A percentile compares a stretch with the other conserved stretches of the same genome.
phyloP scores from a whole-genome alignment of 53 echinoderm and acorn worm species.

The Mesocentrotus franciscanus region DNA sequence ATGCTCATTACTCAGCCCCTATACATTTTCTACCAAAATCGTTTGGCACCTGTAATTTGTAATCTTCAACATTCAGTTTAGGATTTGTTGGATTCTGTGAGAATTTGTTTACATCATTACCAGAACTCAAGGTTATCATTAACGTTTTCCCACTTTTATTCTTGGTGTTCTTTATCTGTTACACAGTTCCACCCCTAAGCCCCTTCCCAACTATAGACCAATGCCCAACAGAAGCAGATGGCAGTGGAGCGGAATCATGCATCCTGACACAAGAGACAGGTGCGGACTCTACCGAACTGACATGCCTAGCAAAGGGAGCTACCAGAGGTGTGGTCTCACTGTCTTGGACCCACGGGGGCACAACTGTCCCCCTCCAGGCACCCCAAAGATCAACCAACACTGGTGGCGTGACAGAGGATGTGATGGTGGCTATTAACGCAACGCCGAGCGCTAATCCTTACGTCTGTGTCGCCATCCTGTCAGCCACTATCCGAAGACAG shows the following conservation, averaged over 20 bases:
- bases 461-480: neutral
- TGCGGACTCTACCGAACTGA: neutral
- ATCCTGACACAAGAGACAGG: neutral
- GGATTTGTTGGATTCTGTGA: too few species aligned
- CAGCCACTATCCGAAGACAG: neutral
- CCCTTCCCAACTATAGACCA: constrained; percentile 10
- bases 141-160: neutral
- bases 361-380: neutral
- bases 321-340: neutral
- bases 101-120: too few species aligned
- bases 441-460: neutral
- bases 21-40: too few species aligned
- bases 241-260: neutral
- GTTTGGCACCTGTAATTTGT: too few species aligned
- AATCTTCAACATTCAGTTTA: too few species aligned
- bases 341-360: neutral
- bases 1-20: too few species aligned
- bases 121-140: too few species aligned
- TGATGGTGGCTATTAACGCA: neutral
- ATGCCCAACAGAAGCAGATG: neutral
- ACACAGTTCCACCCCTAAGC: neutral
- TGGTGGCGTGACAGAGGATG: neutral
- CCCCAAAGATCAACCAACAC: neutral
- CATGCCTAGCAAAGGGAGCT: neutral
- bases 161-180: neutral